phyloP scores from a whole-genome alignment of 2,888 invertebrate species.

The Carabus problematicus region DNA sequence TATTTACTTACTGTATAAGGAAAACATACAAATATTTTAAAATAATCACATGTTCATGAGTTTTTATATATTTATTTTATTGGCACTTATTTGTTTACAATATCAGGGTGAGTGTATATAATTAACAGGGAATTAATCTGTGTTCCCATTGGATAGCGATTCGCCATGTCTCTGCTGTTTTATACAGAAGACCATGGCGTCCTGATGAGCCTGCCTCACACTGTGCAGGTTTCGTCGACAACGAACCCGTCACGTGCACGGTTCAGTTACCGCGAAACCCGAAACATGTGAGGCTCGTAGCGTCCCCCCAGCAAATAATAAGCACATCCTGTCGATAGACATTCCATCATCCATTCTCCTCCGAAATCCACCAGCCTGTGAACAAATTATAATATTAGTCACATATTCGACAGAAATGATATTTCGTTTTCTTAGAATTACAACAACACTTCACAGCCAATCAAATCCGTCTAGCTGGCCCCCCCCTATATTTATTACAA shows the following conservation, averaged over 20 bases:
- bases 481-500: too few relatives aligned
- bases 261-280: slow-evolving; percentile 88
- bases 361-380: too few relatives aligned
- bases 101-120: not conserved
- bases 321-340: not conserved
- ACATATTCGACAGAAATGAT: too few relatives aligned
- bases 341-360: too few relatives aligned
- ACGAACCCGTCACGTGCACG: slow-evolving; percentile 81
- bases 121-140: slow-evolving; percentile 28
- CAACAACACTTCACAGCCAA: too few relatives aligned
- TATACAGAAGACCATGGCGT: too few relatives aligned
- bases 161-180: slow-evolving; percentile 5
- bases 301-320: not conserved
- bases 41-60: not conserved
- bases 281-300: slow-evolving; percentile 72
- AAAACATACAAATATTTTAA: not conserved
- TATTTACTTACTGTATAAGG: too few relatives aligned
- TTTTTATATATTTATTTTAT: not conserved
- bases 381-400: too few relatives aligned
- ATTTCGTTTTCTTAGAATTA: too few relatives aligned
- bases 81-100: not conserved
- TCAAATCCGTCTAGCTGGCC: too few relatives aligned
- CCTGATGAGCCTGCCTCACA: slow-evolving; percentile 61
- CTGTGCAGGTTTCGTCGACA: slow-evolving; percentile 97
- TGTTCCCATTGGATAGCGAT: not conserved